Evolutionary conservation across 2,888 invertebrate genomes (phyloP).

Genomic region (Drosophila mercatorum): DNA sequence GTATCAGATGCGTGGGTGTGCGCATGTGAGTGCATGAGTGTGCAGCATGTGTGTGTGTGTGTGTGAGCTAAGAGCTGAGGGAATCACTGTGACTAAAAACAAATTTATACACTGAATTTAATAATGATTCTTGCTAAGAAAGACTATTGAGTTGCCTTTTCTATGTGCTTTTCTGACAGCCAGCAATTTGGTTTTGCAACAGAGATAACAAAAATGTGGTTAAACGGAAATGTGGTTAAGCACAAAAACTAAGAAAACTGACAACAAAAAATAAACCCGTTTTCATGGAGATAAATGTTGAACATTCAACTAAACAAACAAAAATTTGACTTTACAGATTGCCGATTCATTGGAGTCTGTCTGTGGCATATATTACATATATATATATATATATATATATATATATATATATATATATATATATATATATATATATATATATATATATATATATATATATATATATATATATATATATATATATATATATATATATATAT

Average conservation of each 20-base stretch:
- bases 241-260: slow-evolving; percentile 19
- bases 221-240: slow-evolving; percentile 30
- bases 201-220: slow-evolving; percentile 10
- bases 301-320: slow-evolving; percentile 51
- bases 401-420: neutral
- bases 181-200: slow-evolving; percentile 25
- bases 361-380: neutral
- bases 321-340: slow-evolving; percentile 45
- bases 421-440: slow-evolving; percentile 1
- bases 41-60: neutral
- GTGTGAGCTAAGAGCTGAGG: slow-evolving; percentile 9
- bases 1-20: slow-evolving; percentile 18
- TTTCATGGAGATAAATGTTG: slow-evolving; percentile 48
- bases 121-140: neutral
- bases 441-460: neutral
- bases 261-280: slow-evolving; percentile 33
- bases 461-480: neutral
- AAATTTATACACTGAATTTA: neutral
- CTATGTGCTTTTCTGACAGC: neutral
- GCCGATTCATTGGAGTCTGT: slow-evolving; percentile 40
- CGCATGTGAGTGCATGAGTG: slow-evolving; percentile 2
- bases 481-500: neutral
- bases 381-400: slow-evolving; percentile 2
- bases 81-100: slow-evolving; percentile 18
- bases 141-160: neutral